Conservation (phyloP, 2,888 invertebrate genomes). For the Clepsis dumicolana region DNA sequence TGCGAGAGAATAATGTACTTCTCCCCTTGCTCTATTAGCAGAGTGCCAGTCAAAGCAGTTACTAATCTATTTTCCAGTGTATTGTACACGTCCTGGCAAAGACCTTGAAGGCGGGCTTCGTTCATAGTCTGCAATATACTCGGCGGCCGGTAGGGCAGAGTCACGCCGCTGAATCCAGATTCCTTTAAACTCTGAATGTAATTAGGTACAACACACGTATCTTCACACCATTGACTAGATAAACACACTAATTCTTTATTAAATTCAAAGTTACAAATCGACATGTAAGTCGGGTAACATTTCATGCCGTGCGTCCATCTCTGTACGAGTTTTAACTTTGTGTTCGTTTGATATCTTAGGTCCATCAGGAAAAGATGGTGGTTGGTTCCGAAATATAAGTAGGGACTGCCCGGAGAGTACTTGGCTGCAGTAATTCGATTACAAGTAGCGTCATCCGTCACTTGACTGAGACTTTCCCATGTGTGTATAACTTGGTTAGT, state of each 20-base stretch:
- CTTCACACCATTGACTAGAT: constrained; percentile 78
- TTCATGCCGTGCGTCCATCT: constrained; percentile 87
- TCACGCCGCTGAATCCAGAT: constrained; percentile 57
- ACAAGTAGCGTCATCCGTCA: constrained; percentile 66
- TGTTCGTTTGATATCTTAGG: constrained; percentile 59
- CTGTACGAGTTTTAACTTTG: constrained; percentile 67
- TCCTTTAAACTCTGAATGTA: constrained; percentile 60
- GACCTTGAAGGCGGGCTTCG: constrained; percentile 62
- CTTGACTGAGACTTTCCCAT: constrained; percentile 60
- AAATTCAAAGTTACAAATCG: constrained; percentile 65
- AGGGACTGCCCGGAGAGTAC: constrained; percentile 61
- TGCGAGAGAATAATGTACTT: constrained; percentile 68
- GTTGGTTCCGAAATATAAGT: constrained; percentile 69
- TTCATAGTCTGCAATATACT: constrained; percentile 65
- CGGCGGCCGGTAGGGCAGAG: constrained; percentile 73
- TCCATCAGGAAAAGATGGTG: constrained; percentile 76
- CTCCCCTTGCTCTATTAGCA: constrained; percentile 62
- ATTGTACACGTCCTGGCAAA: constrained; percentile 67
- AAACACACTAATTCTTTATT: constrained; percentile 71
- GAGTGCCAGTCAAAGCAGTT: constrained; percentile 66
- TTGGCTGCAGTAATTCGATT: constrained; percentile 67
- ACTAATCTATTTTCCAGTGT: constrained; percentile 67
- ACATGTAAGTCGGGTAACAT: constrained; percentile 76
- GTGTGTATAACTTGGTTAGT: constrained; percentile 59
- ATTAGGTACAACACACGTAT: constrained; percentile 72